Evolutionary conservation across 2,797 vertebrate species (phyloP).

Genomic region (Tokudaia muenninki): DNA sequence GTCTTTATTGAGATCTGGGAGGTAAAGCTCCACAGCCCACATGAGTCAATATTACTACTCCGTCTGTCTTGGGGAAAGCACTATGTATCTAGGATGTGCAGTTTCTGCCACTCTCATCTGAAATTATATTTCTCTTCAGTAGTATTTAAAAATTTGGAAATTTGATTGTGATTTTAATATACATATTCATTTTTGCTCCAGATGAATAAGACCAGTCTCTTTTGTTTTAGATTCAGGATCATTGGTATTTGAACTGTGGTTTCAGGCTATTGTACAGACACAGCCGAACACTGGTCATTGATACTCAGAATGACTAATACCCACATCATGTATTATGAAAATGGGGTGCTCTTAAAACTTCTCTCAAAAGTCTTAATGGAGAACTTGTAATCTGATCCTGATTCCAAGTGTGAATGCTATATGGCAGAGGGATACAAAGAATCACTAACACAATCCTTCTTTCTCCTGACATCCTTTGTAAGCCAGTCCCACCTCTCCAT

Average conservation of each 20-base stretch:
- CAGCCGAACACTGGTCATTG: neutral
- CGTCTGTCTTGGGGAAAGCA: neutral
- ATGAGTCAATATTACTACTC: constrained; percentile 20
- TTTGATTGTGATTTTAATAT: neutral
- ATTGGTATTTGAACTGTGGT: neutral
- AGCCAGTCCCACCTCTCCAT: neutral
- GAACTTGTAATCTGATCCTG: neutral
- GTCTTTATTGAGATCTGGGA: constrained; percentile 48
- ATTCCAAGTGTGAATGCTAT: neutral
- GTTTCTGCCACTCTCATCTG: constrained; percentile 15
- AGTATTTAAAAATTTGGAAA: constrained; percentile 1
- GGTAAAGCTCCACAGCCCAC: constrained; percentile 33
- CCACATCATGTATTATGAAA: neutral
- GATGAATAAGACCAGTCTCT: neutral
- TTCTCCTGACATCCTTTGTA: neutral
- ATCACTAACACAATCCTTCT: neutral
- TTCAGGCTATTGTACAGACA: neutral
- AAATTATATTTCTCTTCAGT: constrained; percentile 41
- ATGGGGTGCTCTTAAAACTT: neutral
- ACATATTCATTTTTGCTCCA: neutral
- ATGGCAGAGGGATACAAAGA: neutral
- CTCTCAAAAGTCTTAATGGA: neutral
- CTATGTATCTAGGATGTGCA: neutral
- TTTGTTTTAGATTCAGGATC: constrained; percentile 8
- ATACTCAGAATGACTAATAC: neutral